Evolutionary conservation across 2,113 vertebrate species (phyloP), one percentile per base, ranked within the genome.

Genomic region (Progne subis): DNA sequence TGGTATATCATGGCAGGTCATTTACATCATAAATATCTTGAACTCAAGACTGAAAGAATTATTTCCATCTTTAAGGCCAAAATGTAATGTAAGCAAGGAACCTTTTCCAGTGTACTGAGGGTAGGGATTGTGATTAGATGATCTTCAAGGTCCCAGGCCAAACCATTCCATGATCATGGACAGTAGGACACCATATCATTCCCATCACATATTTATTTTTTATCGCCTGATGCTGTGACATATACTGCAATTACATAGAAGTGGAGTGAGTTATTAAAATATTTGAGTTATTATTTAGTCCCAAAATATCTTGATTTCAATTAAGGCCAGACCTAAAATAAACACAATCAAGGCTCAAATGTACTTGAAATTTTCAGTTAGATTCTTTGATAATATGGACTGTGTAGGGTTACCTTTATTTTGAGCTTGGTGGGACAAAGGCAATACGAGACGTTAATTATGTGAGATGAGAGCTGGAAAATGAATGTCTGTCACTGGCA

Each of bases 1-100:
- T 67, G 41, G 8, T 56, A 23, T 6, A 6, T 50, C 0, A 0
- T 34, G 46, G 34, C 15, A 52, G 31, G 19, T 61, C 14, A 8
- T 59, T 57, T 81, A 34, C 8, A n/a, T 29, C 0, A 0, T 29
- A 50, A 92, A 92, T 43, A 2, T 24, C 77, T 81, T 64, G 18
- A 79, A 16, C 18, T 86, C 32, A 75, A 67, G 47, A 28, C 21
- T 63, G 8, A 26, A 78, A 41, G 1, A 53, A 53, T 31, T 64
- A 24, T 56, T 82, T 94, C 49, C 39, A 3, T 37, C 46, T 80
- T 69, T 44, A 21, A 81, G 84, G 24, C 12, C 28, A 15, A 64
- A 92, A 6, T 10, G 3, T 55, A 71, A 41, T 50, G 41, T 37
- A 44, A 28, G 12, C 37, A n/a, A 59, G 53, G 74, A 70, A 25